A percentile compares a stretch with the other conserved stretches of the same genome.
Evolutionary conservation across 2,888 invertebrate genomes (phyloP).

Genomic region (Dugesia japonica): DNA sequence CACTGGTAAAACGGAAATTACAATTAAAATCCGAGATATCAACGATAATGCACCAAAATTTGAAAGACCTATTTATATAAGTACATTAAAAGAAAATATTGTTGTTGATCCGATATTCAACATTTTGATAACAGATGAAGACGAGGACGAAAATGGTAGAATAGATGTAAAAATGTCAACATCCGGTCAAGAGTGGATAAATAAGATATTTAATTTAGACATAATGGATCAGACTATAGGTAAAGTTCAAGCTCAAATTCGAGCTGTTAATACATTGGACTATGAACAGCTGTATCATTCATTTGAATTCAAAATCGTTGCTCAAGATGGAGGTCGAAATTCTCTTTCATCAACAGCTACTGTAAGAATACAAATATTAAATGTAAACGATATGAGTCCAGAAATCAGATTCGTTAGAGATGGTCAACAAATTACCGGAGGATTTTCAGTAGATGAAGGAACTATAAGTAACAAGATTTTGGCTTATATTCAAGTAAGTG

Average conservation of each 20-base stretch:
- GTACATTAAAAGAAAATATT: neutral
- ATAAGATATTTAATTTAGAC: neutral
- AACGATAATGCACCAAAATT: constrained; percentile 27
- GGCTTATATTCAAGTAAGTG: constrained; percentile 8
- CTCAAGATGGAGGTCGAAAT: constrained; percentile 20
- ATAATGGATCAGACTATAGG: neutral
- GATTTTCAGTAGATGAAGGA: neutral
- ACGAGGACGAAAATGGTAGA: constrained; percentile 23
- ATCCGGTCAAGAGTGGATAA: neutral
- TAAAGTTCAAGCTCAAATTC: neutral
- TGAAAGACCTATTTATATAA: neutral
- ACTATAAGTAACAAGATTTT: neutral
- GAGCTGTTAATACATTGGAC: constrained; percentile 16
- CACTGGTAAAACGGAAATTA: neutral
- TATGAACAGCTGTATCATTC: constrained; percentile 5
- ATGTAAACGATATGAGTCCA: constrained; percentile 23
- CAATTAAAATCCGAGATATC: constrained; percentile 6
- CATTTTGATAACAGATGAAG: neutral
- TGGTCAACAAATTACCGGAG: constrained; percentile 7
- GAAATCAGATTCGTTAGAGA: neutral
- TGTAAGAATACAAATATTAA: constrained; percentile 10
- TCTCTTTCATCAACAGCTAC: neutral
- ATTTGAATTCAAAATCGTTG: constrained; percentile 15
- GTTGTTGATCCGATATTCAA: neutral
- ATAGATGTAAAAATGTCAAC: neutral